phyloP scores from a whole-genome alignment of 2,888 invertebrate genomes.

The Hypena proboscidalis region DNA sequence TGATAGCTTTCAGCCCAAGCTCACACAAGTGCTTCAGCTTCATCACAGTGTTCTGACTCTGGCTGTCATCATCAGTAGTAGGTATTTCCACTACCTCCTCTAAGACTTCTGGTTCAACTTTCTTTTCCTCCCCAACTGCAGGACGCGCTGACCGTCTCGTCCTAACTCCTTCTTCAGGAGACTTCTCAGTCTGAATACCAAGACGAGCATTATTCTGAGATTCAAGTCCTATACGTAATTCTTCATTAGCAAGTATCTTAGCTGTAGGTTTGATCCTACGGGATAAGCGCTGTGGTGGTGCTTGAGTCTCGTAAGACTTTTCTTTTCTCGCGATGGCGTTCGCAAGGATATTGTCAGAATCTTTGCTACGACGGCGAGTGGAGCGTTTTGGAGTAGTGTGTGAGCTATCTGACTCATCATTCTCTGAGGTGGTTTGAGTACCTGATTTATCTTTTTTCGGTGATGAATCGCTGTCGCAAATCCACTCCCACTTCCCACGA shows the following conservation, averaged over 20 bases:
- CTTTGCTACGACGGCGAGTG: constrained; percentile 87
- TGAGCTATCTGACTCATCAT: constrained; percentile 70
- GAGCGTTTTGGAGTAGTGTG: constrained; percentile 85
- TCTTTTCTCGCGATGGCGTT: constrained; percentile 90
- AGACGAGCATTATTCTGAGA: constrained; percentile 84
- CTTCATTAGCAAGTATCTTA: constrained; percentile 88
- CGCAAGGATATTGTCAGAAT: constrained; percentile 87
- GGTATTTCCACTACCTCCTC: constrained; percentile 46
- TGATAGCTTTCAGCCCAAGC: constrained; percentile 79
- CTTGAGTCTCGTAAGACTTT: constrained; percentile 85
- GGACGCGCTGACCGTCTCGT: constrained; percentile 66
- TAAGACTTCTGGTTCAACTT: constrained; percentile 31
- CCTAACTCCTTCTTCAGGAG: constrained; percentile 68
- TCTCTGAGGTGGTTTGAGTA: constrained; percentile 65
- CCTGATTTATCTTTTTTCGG: constrained; percentile 60
- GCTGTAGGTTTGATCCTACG: constrained; percentile 88
- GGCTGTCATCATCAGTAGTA: constrained; percentile 47
- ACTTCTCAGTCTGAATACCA: constrained; percentile 67
- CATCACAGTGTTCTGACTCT: constrained; percentile 80
- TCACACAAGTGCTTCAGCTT: constrained; percentile 85
- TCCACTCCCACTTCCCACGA: constrained; percentile 71
- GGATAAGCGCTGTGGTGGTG: constrained; percentile 62
- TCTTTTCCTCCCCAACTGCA: constrained; percentile 39
- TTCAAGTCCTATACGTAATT: constrained; percentile 84
- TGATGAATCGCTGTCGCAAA: constrained; percentile 64